Conservation (phyloP, 2,113 vertebrate species). For the Miniopterus natalensis region DNA sequence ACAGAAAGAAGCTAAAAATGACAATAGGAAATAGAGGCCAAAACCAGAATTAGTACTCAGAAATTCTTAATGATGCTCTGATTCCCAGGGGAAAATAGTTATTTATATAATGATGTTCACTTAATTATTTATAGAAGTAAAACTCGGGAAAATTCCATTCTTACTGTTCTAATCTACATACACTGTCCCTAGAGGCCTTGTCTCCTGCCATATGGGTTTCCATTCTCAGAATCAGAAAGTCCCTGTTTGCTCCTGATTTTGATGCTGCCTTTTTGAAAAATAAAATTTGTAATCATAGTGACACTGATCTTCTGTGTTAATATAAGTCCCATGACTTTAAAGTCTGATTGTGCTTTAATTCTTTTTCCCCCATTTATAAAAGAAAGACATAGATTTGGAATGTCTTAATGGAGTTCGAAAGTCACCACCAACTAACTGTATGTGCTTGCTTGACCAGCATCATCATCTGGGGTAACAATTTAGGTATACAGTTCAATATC, state of each 20-base stretch:
- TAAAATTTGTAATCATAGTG: neutral
- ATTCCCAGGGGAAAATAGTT: slow-evolving; percentile 45
- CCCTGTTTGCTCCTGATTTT: neutral
- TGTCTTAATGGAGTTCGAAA: neutral
- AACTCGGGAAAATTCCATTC: slow-evolving; percentile 62
- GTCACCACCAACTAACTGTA: neutral
- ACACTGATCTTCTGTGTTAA: neutral
- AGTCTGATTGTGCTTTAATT: neutral
- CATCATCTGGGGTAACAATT: neutral
- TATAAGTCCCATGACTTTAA: neutral
- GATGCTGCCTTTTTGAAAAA: neutral
- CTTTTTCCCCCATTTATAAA: neutral
- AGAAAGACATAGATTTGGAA: neutral
- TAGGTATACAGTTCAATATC: neutral
- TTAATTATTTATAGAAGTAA: slow-evolving; percentile 73
- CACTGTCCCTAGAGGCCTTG: neutral
- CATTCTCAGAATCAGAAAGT: slow-evolving; percentile 42
- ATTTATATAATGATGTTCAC: slow-evolving; percentile 56
- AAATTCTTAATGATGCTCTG: slow-evolving; percentile 26
- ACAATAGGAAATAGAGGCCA: neutral
- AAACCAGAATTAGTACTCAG: slow-evolving; percentile 37
- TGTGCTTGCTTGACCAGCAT: neutral
- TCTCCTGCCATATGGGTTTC: slow-evolving; percentile 34
- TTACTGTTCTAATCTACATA: slow-evolving; percentile 42
- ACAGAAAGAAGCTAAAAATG: slow-evolving; percentile 16